Evolutionary conservation across 1,140 invertebrate species (phyloP).

Genomic region (Cepaea nemoralis): DNA sequence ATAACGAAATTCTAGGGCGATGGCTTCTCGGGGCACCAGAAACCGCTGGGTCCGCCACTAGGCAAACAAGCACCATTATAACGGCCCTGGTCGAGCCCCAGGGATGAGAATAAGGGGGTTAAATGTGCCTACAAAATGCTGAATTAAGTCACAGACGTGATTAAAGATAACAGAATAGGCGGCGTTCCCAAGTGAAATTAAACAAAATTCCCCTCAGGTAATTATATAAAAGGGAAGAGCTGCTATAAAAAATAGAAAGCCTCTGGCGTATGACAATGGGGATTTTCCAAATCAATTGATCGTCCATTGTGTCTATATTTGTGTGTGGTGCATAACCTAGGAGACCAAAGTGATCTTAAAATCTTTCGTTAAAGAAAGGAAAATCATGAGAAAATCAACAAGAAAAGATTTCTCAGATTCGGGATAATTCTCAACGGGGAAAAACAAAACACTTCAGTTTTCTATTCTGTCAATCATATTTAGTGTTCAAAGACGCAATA

Average conservation of each 20-base stretch:
- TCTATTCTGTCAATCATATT: not conserved
- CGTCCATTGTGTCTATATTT: not conserved
- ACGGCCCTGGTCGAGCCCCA: not conserved
- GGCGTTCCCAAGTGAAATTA: not conserved
- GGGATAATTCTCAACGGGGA: not conserved
- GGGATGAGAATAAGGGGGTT: not conserved
- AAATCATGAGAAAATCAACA: not conserved
- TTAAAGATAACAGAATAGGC: not conserved
- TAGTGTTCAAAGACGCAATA: not conserved
- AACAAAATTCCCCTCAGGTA: not conserved
- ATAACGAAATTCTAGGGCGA: slow-evolving; percentile 2
- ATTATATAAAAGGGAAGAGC: not conserved
- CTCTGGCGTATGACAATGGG: not conserved
- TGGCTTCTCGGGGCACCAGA: not conserved
- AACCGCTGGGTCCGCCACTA: not conserved
- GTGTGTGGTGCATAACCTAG: not conserved
- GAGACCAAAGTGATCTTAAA: not conserved
- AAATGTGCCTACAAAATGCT: slow-evolving; percentile 7
- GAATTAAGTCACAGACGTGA: not conserved
- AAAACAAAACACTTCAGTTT: not conserved
- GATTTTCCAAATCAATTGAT: not conserved
- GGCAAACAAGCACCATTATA: not conserved
- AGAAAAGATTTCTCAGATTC: not conserved
- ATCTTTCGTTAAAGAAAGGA: not conserved
- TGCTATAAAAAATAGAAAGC: not conserved